Base-by-base conservation (phyloP, 1,140 invertebrate genomes). In the Drosophila pectinifera region DNA sequence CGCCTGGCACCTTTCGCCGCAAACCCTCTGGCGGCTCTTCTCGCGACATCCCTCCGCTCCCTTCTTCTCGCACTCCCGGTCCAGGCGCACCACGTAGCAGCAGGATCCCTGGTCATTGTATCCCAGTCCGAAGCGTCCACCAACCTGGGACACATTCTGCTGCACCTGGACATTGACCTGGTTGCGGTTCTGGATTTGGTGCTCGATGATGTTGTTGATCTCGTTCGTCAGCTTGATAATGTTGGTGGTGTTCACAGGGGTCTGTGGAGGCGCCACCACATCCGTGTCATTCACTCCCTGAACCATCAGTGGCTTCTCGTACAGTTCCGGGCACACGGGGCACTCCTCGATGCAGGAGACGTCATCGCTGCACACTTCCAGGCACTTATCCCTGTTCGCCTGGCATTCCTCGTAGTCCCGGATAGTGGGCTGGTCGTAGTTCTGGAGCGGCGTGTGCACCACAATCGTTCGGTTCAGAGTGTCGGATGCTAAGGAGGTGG, bases 181-280 rank as follows among this genome's bases (percentile, higher is more conserved):
- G 14, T 89, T 89, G 11, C 76, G 73, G 2, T 76, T 57, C 11
- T 65, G 64, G 5, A 83, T 73, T 20, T 88, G 73, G 14, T 69
- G 80, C 10, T 88, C 63, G 26, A 91, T 91, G 13, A 90, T 74
- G 26, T 91, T 91, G 11, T 64, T 74, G 18, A 91, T 91, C 54
- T 91, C 73, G 45, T 91, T 91, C 1, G 86, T 91, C 14, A 91
- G 43, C 2, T 63, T 61, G 11, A 91, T 89, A 8, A 91, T 89
- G 48, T 90, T 91, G 10, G 90, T 91, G 20, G 80, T 88, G 39
- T 91, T 91, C 3, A 78, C 4, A 1, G 78, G 59, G 0, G 31
- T 22, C n/a, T 59, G 58, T 0, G 78, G 38, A 0, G 69, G 64
- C 10, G 75, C 45, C 49, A 74, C 43, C 6, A 65, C 45, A n/a